Conservation (phyloP, 1,140 invertebrate genomes). For the Lerema accius region DNA sequence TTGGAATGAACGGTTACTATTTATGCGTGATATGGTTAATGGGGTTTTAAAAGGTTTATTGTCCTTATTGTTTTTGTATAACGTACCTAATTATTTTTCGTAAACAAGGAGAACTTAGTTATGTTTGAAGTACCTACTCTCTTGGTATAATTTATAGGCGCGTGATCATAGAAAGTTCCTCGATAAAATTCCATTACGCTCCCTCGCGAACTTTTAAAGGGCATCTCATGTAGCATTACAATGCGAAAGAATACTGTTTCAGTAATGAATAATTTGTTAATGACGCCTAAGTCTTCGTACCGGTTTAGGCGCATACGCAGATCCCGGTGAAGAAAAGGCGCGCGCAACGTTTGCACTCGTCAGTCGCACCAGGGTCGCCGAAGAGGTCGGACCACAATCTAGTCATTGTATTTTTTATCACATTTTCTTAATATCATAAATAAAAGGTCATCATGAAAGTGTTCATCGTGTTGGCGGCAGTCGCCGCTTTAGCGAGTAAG, state of each 20-base stretch:
- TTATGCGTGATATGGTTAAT: slow-evolving; percentile 33
- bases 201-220: background rate
- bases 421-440: slow-evolving; percentile 59
- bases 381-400: slow-evolving; percentile 74
- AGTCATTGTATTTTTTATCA: slow-evolving; percentile 75
- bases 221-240: slow-evolving; percentile 21
- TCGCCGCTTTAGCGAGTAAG: slow-evolving; percentile 75
- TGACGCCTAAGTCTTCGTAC: slow-evolving; percentile 70
- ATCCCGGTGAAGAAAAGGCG: slow-evolving; percentile 76
- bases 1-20: slow-evolving; percentile 55
- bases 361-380: slow-evolving; percentile 74
- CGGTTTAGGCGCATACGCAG: slow-evolving; percentile 71
- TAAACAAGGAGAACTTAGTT: too few relatives aligned
- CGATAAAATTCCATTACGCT: background rate
- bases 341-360: slow-evolving; percentile 64
- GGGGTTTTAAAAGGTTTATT: slow-evolving; percentile 3
- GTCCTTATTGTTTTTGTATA: background rate
- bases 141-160: too few relatives aligned
- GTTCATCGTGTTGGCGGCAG: slow-evolving; percentile 76
- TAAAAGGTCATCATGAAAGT: slow-evolving; percentile 78
- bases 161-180: slow-evolving; percentile 4
- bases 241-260: slow-evolving; percentile 54
- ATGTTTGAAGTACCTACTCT: too few relatives aligned
- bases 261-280: slow-evolving; percentile 68
- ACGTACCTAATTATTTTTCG: background rate